A percentile compares a stretch with the other conserved stretches of the same genome.
These are phyloP conservation scores for Okamejei kenojei DNA, from an alignment of 2,797 vertebrate species.

Conservation along the genomic window DNA sequence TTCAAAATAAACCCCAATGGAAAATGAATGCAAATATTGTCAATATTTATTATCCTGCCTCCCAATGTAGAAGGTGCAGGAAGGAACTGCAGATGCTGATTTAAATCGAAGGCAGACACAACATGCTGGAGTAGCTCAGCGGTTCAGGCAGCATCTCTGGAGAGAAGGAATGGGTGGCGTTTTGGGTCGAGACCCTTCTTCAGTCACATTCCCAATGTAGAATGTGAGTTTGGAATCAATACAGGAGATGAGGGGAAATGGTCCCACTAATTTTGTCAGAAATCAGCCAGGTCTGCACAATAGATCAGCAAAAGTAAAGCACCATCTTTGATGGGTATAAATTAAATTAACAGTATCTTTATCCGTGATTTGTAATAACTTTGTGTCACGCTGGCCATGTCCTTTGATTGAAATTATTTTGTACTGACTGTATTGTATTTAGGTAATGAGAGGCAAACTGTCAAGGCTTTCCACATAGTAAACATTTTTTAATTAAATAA, in stretches of 20 bases:
- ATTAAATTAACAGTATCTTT: background rate
- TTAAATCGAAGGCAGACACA: no score
- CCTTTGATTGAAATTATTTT: background rate
- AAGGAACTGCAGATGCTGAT: no score
- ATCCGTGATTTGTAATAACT: background rate
- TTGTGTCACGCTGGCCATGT: background rate
- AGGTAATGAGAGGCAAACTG: background rate
- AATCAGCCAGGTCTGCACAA: background rate
- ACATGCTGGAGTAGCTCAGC: no score
- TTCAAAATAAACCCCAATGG: background rate
- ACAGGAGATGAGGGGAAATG: background rate
- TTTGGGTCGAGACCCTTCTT: no score
- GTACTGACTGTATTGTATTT: no score
- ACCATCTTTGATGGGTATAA: background rate
- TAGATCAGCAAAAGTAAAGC: background rate
- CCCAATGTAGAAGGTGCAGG: background rate
- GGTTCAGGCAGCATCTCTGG: no score
- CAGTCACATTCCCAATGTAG: background rate
- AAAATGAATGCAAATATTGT: background rate
- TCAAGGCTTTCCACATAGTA: background rate
- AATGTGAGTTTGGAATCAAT: background rate
- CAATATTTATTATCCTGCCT: background rate
- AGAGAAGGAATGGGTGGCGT: no score
- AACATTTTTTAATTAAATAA: background rate
- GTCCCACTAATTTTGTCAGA: background rate